phyloP scores from a whole-genome alignment of 2,113 vertebrate genomes.

The Hemibagrus wyckioides region DNA sequence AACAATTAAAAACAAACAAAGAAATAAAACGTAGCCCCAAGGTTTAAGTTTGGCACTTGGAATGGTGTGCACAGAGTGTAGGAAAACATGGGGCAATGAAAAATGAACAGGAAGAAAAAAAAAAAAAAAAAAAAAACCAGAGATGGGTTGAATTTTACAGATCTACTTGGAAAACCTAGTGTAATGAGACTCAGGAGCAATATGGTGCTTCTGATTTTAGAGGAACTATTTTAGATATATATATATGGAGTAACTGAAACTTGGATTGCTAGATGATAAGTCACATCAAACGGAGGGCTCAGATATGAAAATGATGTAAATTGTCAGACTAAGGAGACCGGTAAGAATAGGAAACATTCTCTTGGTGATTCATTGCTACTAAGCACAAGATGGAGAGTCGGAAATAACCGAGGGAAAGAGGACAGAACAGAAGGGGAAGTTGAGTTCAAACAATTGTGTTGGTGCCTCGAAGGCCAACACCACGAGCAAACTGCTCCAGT shows the following conservation, averaged over 20 bases:
- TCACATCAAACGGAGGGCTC: neutral
- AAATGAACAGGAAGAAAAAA: neutral
- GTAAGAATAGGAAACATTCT: neutral
- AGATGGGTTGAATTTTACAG: neutral
- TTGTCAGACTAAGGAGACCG: slow-evolving; percentile 20
- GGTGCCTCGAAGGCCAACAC: slow-evolving; percentile 86
- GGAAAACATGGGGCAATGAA: slow-evolving; percentile 8
- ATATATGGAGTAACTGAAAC: neutral
- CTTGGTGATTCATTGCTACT: neutral
- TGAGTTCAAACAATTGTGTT: slow-evolving; percentile 81
- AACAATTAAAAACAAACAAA: slow-evolving; percentile 41
- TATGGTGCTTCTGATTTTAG: neutral
- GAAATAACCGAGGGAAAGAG: neutral
- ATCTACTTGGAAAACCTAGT: neutral
- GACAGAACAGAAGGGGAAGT: neutral
- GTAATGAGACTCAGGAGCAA: neutral
- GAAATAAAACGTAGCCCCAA: slow-evolving; percentile 51
- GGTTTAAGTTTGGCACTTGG: slow-evolving; percentile 68
- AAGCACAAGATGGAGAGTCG: neutral
- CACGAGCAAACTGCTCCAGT: slow-evolving; percentile 93
- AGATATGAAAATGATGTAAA: neutral
- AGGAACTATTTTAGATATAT: neutral
- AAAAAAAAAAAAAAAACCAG: neutral
- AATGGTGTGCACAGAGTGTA: slow-evolving; percentile 16
- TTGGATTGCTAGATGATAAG: neutral